Conservation (phyloP, 2,797 vertebrate species). For the Sebastes vulpes region DNA sequence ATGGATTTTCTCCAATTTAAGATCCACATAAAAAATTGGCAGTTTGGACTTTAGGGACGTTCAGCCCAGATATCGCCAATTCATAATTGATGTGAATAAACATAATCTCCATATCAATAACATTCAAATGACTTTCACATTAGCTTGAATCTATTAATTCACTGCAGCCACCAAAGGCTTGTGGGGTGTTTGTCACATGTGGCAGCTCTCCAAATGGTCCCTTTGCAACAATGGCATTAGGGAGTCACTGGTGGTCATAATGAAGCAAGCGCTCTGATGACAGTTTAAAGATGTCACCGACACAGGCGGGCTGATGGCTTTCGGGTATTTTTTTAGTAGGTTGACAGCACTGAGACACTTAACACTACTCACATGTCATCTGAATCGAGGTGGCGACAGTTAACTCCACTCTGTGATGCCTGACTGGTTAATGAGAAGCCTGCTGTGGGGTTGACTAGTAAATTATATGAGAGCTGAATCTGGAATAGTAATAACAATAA, state of each 20-base stretch:
- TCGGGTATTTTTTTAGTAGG: constrained; percentile 1
- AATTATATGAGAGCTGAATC: neutral
- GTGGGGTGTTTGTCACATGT: constrained; percentile 37
- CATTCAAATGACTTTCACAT: constrained; percentile 58
- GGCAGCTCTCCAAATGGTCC: constrained; percentile 50
- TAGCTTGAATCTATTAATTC: constrained; percentile 36
- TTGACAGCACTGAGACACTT: constrained; percentile 32
- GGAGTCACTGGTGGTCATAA: constrained; percentile 32
- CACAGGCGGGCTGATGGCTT: constrained; percentile 10
- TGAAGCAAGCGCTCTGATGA: constrained; percentile 32
- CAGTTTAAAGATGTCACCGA: constrained; percentile 42
- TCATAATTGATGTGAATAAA: constrained; percentile 63
- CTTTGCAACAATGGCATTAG: constrained; percentile 34
- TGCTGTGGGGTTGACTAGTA: neutral
- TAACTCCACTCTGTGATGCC: constrained; percentile 29
- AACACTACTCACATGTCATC: constrained; percentile 34
- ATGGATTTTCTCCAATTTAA: neutral
- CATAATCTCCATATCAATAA: constrained; percentile 61
- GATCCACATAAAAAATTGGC: neutral
- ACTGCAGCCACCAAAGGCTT: constrained; percentile 35
- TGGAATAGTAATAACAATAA: neutral
- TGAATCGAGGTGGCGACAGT: constrained; percentile 36
- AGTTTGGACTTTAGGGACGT: constrained; percentile 18
- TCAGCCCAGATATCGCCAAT: constrained; percentile 35
- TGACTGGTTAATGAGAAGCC: constrained; percentile 33